Evolutionary conservation across 2,888 invertebrate species (phyloP).

Genomic region (Phymatocera aterrima): DNA sequence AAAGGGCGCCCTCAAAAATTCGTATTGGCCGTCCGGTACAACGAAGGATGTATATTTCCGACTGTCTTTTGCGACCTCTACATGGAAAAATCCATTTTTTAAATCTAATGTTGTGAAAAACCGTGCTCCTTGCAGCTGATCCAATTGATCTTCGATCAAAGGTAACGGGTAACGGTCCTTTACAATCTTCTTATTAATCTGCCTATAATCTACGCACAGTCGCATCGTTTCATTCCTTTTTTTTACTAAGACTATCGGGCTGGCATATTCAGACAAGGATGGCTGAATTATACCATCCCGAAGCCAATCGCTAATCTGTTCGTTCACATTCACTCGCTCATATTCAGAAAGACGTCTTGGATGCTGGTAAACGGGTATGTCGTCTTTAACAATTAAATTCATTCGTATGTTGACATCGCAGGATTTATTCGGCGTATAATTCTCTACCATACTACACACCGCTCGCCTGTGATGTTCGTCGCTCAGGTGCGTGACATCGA

Average conservation of each 20-base stretch:
- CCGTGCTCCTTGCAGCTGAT: constrained; percentile 48
- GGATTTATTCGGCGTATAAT: constrained; percentile 45
- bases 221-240: constrained; percentile 54
- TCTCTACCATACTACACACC: constrained; percentile 23
- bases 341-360: constrained; percentile 49
- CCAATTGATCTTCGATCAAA: constrained; percentile 54
- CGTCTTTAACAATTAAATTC: constrained; percentile 51
- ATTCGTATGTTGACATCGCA: constrained; percentile 44
- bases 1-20: constrained; percentile 56
- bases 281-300: constrained; percentile 53
- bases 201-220: constrained; percentile 55
- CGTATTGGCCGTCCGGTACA: constrained; percentile 55
- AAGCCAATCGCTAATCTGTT: constrained; percentile 51
- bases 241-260: constrained; percentile 54
- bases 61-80: constrained; percentile 53
- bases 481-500: constrained; percentile 10
- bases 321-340: no score
- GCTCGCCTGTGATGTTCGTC: neutral
- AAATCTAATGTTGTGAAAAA: constrained; percentile 55
- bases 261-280: constrained; percentile 56
- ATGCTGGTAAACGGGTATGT: constrained; percentile 49
- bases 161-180: constrained; percentile 55
- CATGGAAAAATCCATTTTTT: constrained; percentile 59
- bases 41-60: constrained; percentile 57
- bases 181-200: constrained; percentile 52